A percentile compares a stretch with the other conserved stretches of the same genome.
phyloP scores from a whole-genome alignment of 2,113 vertebrate genomes.

The Thryonomys swinderianus region DNA sequence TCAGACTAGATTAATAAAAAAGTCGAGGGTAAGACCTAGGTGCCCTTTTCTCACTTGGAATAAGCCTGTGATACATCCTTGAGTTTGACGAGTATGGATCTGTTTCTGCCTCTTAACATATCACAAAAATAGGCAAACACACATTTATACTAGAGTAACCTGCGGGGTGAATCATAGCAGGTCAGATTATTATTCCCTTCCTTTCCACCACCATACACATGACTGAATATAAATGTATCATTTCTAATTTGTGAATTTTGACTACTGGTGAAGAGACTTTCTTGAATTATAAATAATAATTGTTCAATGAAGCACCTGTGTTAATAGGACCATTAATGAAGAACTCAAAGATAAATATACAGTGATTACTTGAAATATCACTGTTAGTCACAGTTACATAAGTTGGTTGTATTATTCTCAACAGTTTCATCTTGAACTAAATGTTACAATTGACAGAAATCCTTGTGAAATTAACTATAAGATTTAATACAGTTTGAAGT shows the following conservation, averaged over 20 bases:
- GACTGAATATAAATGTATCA: background rate
- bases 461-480: background rate
- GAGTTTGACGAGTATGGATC: background rate
- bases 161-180: background rate
- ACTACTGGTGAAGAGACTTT: background rate
- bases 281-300: background rate
- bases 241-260: slow-evolving; percentile 39
- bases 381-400: background rate
- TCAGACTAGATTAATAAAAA: background rate
- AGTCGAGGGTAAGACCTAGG: fast-evolving
- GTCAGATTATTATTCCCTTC: background rate
- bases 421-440: background rate
- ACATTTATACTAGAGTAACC: background rate
- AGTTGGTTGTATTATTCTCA: background rate
- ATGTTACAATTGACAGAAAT: background rate
- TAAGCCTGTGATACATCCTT: background rate
- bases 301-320: background rate
- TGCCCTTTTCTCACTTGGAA: background rate
- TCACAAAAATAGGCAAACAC: background rate
- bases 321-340: background rate
- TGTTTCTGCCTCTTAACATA: background rate
- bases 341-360: background rate
- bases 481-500: background rate
- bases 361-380: slow-evolving; percentile 18
- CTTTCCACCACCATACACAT: background rate